Percentiles rank a stretch among this genome's conserved stretches.
These are phyloP conservation scores for Hydrotaea diabolus DNA, from an alignment of 2,888 invertebrate species.

Conservation along the genomic window DNA sequence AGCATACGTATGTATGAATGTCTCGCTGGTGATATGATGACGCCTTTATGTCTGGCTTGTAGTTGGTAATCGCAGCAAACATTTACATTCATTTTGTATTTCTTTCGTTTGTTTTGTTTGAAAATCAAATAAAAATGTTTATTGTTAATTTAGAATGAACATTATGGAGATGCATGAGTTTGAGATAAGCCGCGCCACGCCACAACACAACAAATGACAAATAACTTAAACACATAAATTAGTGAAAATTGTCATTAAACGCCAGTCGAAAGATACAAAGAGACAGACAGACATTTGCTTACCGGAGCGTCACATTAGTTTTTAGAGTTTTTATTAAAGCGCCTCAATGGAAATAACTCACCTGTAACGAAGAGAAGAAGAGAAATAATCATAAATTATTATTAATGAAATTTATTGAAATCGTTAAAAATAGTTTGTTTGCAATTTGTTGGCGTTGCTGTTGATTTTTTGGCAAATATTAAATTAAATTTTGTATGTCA, in stretches of 20 bases:
- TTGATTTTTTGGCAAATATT: slow-evolving; percentile 34
- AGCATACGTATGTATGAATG: neutral
- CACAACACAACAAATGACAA: slow-evolving; percentile 39
- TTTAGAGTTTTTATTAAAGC: neutral
- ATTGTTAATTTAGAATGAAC: slow-evolving; percentile 29
- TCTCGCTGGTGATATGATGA: slow-evolving; percentile 14
- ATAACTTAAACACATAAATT: slow-evolving; percentile 48
- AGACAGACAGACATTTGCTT: slow-evolving; percentile 24
- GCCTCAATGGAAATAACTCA: slow-evolving; percentile 32
- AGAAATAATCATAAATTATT: neutral
- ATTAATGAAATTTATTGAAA: slow-evolving; percentile 11
- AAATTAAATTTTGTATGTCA: slow-evolving; percentile 25
- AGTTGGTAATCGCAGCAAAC: slow-evolving; percentile 3
- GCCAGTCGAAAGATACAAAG: neutral
- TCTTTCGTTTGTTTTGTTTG: neutral
- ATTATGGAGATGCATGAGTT: slow-evolving; percentile 30
- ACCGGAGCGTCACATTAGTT: slow-evolving; percentile 23
- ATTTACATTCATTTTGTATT: slow-evolving; percentile 15
- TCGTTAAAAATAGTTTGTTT: neutral
- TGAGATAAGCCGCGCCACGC: slow-evolving; percentile 28
- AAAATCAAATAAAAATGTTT: slow-evolving; percentile 33
- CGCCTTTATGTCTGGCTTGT: slow-evolving; percentile 59
- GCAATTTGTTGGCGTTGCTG: neutral
- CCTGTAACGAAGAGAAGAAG: slow-evolving; percentile 52
- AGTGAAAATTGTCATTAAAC: slow-evolving; percentile 26